Conservation (phyloP, 2,113 vertebrate genomes). For the Lepus timidus region DNA sequence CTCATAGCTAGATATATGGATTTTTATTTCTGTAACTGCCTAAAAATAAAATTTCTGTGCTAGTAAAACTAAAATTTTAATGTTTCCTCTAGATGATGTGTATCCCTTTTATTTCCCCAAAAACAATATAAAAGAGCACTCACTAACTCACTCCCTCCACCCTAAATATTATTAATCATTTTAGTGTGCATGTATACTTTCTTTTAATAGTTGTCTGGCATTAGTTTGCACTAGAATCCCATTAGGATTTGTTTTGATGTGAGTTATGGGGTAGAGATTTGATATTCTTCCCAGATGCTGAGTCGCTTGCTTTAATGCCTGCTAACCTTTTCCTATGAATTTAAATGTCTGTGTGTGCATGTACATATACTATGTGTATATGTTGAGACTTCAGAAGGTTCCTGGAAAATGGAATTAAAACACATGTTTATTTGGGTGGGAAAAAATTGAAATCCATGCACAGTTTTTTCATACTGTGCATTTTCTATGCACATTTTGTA, state of each 20-base stretch:
- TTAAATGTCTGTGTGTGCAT: background rate
- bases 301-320: background rate
- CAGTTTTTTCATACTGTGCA: background rate
- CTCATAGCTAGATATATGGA: background rate
- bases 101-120: background rate
- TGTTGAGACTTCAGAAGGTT: too few species aligned
- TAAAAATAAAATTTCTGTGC: background rate
- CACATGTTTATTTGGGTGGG: too few species aligned
- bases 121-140: background rate
- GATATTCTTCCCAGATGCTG: background rate
- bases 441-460: too few species aligned
- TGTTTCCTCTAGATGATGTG: background rate
- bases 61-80: constrained; percentile 6
- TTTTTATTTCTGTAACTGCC: background rate
- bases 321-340: background rate
- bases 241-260: constrained; percentile 9
- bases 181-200: constrained; percentile 3
- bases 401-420: too few species aligned
- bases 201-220: background rate
- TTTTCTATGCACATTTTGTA: background rate
- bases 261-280: background rate
- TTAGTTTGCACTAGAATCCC: background rate
- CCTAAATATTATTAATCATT: background rate
- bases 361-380: background rate
- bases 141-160: background rate